These are phyloP conservation scores for Pachyrhynchus sulphureomaculatus DNA, from an alignment of 1,140 invertebrate species.

Conservation along the genomic window DNA sequence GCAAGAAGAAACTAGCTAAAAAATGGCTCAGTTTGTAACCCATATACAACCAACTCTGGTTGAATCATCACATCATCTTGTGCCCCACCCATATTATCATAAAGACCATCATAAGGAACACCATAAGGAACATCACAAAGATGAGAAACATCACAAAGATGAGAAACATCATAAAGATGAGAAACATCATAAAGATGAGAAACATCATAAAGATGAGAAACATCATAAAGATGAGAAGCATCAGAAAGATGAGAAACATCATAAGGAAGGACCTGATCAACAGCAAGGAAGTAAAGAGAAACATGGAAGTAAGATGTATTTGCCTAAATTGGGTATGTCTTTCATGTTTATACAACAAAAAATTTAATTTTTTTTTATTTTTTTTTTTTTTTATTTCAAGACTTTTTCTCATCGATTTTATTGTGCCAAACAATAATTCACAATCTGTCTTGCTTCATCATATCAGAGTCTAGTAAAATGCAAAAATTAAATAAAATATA, in stretches of 20 bases:
- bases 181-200: slow-evolving; percentile 26
- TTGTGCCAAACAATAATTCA: not conserved
- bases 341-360: not conserved
- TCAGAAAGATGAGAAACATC: slow-evolving; percentile 24
- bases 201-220: slow-evolving; percentile 22
- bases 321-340: slow-evolving; percentile 8
- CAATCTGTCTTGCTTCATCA: not conserved
- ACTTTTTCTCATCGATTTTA: not conserved
- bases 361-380: not conserved
- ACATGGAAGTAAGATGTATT: slow-evolving; percentile 7
- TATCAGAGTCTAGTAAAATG: too few relatives aligned
- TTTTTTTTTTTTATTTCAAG: not conserved
- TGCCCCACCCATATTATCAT: slow-evolving; percentile 52
- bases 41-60: slow-evolving; percentile 59
- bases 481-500: too few relatives aligned
- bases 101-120: slow-evolving; percentile 33
- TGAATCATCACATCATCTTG: slow-evolving; percentile 56
- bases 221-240: slow-evolving; percentile 14
- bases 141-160: slow-evolving; percentile 24
- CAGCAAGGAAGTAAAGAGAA: slow-evolving; percentile 14
- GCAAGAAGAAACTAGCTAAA: not conserved
- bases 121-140: slow-evolving; percentile 35
- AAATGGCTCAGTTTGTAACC: slow-evolving; percentile 59
- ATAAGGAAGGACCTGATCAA: slow-evolving; percentile 7
- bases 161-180: slow-evolving; percentile 22